Evolutionary conservation across 2,113 vertebrate genomes (phyloP).

Genomic region (Brachypteracias leptosomus): DNA sequence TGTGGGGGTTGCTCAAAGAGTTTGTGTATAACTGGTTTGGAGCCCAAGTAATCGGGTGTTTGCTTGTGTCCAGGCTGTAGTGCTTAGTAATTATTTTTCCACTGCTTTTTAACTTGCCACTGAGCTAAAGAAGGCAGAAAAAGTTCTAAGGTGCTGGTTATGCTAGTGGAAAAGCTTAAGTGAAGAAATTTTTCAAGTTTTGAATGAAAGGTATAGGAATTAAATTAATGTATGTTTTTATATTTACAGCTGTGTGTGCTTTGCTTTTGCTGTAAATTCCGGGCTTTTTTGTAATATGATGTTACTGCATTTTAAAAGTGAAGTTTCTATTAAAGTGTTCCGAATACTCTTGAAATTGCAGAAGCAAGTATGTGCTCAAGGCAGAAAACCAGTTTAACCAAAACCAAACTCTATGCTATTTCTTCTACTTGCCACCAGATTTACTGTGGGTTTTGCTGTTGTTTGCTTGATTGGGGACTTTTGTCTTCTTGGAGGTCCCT

Average conservation of each 20-base stretch:
- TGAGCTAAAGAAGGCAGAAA: background rate
- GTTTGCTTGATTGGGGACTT: constrained; percentile 24
- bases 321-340: background rate
- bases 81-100: background rate
- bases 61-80: background rate
- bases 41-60: background rate
- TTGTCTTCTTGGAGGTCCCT: constrained; percentile 7
- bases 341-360: background rate
- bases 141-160: background rate
- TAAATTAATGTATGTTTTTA: background rate
- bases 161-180: background rate
- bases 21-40: background rate
- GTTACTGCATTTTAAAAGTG: background rate
- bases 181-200: background rate
- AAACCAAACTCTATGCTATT: constrained; percentile 13
- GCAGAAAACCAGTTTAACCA: constrained; percentile 2
- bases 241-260: background rate
- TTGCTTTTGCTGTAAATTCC: background rate
- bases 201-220: background rate
- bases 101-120: background rate
- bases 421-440: constrained; percentile 2
- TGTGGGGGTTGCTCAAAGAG: background rate
- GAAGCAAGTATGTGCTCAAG: background rate
- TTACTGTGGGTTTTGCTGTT: constrained; percentile 2
- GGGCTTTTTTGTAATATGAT: background rate